Percentiles rank a stretch among this genome's conserved stretches.
Evolutionary conservation across 2,888 invertebrate species (phyloP).

Genomic region (Ptycholaimellus sp.): DNA sequence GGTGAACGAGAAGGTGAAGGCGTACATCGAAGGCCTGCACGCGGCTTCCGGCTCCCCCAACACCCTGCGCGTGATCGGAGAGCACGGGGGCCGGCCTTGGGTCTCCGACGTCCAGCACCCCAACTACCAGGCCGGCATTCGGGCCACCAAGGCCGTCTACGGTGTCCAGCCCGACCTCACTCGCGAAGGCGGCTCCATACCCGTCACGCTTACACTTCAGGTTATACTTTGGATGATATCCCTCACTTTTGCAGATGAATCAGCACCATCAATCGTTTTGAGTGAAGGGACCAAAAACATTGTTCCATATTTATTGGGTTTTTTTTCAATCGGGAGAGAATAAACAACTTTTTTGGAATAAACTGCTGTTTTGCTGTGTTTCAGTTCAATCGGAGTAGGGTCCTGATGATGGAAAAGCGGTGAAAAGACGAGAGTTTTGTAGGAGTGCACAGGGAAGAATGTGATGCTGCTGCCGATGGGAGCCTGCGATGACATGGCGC

Average conservation of each 20-base stretch:
- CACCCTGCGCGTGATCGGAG: constrained; percentile 29
- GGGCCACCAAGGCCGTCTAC: constrained; percentile 43
- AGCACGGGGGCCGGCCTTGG: constrained; percentile 67
- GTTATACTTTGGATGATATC: neutral
- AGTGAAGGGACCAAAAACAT: too few relatives aligned
- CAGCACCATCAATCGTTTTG: neutral
- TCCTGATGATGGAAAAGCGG: too few relatives aligned
- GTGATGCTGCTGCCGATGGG: constrained; percentile 83
- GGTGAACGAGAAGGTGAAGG: neutral
- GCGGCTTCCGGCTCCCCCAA: constrained; percentile 19
- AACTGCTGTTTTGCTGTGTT: too few relatives aligned
- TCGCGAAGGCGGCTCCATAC: constrained; percentile 89
- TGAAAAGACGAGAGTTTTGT: constrained; percentile 7
- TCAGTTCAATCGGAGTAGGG: too few relatives aligned
- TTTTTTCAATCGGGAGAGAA: too few relatives aligned
- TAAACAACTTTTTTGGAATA: too few relatives aligned
- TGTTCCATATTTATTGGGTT: too few relatives aligned
- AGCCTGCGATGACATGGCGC: constrained; percentile 83
- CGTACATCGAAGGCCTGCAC: neutral
- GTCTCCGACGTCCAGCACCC: constrained; percentile 70
- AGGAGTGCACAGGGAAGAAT: constrained; percentile 42
- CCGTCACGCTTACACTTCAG: constrained; percentile 64
- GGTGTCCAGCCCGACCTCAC: constrained; percentile 74
- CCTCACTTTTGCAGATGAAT: too few relatives aligned
- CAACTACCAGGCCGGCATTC: constrained; percentile 60